Conservation (phyloP, 2,797 vertebrate species). For the Hydrophis major region DNA sequence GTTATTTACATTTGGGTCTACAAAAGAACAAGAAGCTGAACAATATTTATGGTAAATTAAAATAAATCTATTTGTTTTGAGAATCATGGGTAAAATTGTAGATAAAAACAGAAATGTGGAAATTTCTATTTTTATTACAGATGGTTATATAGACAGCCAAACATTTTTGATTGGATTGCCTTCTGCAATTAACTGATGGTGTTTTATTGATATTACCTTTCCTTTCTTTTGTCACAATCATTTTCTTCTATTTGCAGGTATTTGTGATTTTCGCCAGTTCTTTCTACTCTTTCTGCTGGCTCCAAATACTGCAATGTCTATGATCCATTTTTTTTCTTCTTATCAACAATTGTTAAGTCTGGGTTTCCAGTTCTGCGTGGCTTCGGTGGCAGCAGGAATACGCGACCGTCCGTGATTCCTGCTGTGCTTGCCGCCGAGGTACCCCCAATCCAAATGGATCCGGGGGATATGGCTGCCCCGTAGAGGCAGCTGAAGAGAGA, state of each 20-base stretch:
- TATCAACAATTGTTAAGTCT: neutral
- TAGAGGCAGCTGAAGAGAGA: no score
- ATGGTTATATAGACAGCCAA: neutral
- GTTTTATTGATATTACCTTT: neutral
- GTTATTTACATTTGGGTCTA: neutral
- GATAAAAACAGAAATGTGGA: neutral
- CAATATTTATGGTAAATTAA: neutral
- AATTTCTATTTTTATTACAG: neutral
- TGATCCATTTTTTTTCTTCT: neutral
- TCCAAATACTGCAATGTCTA: neutral
- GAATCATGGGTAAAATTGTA: neutral
- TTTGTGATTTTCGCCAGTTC: neutral
- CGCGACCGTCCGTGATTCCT: no score
- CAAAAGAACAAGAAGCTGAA: neutral
- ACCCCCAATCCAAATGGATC: no score
- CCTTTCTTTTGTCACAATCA: neutral
- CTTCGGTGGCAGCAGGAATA: no score
- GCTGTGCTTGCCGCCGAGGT: no score
- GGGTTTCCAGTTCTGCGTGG: neutral
- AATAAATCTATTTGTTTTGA: neutral
- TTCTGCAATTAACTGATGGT: neutral
- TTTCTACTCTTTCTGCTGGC: neutral
- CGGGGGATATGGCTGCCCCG: no score
- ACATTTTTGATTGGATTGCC: neutral
- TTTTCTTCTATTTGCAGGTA: neutral